Evolutionary conservation across 2,797 vertebrate genomes (phyloP).

Genomic region (Myiotriccus ornatus): DNA sequence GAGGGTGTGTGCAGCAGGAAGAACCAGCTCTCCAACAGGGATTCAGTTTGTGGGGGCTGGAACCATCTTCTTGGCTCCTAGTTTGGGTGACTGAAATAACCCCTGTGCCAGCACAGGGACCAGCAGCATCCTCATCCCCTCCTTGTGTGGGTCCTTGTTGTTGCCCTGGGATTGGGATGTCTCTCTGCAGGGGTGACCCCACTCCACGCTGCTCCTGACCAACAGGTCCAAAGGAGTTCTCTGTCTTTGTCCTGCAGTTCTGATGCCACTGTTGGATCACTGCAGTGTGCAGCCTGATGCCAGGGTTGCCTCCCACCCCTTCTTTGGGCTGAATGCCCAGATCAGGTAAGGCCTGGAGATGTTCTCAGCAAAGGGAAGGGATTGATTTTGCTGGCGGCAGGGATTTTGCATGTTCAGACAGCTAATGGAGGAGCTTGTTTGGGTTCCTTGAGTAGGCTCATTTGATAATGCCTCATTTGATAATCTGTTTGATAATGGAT

Average conservation of each 20-base stretch:
- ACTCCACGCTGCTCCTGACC: neutral
- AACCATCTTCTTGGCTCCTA: neutral
- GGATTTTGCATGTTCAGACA: neutral
- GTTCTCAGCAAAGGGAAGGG: neutral
- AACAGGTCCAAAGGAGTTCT: neutral
- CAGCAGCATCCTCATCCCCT: neutral
- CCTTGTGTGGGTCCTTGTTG: neutral
- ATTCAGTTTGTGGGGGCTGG: neutral
- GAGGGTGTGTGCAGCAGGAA: neutral
- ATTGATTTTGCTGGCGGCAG: neutral
- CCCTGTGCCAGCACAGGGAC: neutral
- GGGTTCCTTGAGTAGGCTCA: neutral
- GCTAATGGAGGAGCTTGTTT: slow-evolving; percentile 9
- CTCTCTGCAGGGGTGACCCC: neutral
- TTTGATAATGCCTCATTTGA: slow-evolving; percentile 4
- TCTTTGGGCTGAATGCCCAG: slow-evolving; percentile 89
- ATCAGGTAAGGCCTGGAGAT: slow-evolving; percentile 79
- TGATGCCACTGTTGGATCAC: slow-evolving; percentile 88
- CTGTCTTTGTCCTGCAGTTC: slow-evolving; percentile 73
- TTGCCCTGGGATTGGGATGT: neutral
- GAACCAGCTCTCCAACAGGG: neutral
- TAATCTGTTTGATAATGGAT: neutral
- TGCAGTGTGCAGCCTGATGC: slow-evolving; percentile 89
- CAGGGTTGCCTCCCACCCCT: slow-evolving; percentile 83
- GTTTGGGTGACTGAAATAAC: neutral